Evolutionary conservation across 2,888 invertebrate species (phyloP).

Genomic region (Pinctada fucata): DNA sequence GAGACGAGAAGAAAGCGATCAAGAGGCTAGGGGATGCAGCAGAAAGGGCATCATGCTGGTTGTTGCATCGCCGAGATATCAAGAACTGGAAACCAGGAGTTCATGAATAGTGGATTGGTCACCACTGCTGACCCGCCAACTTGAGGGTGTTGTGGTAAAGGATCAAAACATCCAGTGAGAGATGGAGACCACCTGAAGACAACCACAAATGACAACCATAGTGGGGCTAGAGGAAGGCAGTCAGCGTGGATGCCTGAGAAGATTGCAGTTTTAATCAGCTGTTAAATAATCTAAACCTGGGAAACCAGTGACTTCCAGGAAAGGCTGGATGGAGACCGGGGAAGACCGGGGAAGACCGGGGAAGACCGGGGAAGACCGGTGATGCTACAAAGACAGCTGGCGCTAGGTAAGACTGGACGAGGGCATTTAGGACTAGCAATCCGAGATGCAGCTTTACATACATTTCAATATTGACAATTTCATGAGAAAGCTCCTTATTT

Average conservation of each 20-base stretch:
- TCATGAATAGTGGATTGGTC: neutral
- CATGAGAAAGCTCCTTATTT: no score
- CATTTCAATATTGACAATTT: no score
- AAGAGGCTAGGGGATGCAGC: neutral
- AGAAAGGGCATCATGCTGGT: neutral
- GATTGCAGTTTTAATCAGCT: neutral
- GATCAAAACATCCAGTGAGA: conserved; percentile 9
- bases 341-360: conserved; percentile 6
- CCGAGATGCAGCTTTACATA: neutral
- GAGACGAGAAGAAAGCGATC: neutral
- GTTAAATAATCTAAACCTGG: neutral
- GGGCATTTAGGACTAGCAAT: conserved; percentile 9
- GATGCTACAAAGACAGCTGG: conserved; percentile 17
- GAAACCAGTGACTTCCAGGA: conserved; percentile 23
- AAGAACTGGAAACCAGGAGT: neutral
- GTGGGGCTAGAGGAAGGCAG: neutral
- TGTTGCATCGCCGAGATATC: neutral
- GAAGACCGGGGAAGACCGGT: conserved; percentile 16
- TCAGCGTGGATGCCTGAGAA: neutral
- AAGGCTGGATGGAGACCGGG: conserved; percentile 15
- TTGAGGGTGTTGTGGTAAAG: neutral
- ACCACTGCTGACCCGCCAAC: neutral
- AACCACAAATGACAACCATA: neutral
- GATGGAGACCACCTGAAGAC: conserved; percentile 18
- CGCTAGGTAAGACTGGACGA: neutral